phyloP scores from a whole-genome alignment of 2,113 vertebrate species.

The Triplophysa siluroides region DNA sequence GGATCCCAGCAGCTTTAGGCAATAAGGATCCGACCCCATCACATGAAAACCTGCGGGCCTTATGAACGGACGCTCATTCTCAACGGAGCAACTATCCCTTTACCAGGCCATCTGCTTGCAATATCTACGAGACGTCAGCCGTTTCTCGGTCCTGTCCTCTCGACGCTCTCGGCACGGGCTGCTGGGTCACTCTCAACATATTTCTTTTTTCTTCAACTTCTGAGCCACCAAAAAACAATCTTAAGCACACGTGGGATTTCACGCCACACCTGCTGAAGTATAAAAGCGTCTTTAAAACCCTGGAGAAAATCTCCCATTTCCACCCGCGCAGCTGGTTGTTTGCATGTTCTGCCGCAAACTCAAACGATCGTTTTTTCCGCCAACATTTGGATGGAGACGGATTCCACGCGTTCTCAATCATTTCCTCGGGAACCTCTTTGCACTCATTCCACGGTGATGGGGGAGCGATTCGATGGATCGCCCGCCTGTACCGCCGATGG shows the following conservation, averaged over 20 bases:
- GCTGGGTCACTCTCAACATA: slow-evolving; percentile 41
- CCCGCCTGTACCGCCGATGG: slow-evolving; percentile 55
- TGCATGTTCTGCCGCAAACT: neutral
- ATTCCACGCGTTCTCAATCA: neutral
- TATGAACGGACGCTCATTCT: slow-evolving; percentile 56
- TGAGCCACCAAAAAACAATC: slow-evolving; percentile 30
- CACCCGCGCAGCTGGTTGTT: neutral
- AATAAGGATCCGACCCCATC: slow-evolving; percentile 49
- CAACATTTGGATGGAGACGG: neutral
- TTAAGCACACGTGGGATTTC: slow-evolving; percentile 9
- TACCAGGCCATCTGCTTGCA: slow-evolving; percentile 74
- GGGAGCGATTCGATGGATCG: neutral
- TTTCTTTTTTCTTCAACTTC: neutral
- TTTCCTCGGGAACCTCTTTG: slow-evolving; percentile 10
- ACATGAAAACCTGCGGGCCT: slow-evolving; percentile 54
- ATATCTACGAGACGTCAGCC: slow-evolving; percentile 69
- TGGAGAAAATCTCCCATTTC: neutral
- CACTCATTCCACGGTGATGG: neutral
- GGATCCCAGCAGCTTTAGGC: slow-evolving; percentile 47
- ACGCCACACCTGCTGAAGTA: neutral
- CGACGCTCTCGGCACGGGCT: slow-evolving; percentile 48
- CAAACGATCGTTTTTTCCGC: neutral
- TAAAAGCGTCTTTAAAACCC: neutral
- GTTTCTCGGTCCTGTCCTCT: slow-evolving; percentile 47
- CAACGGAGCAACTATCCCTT: slow-evolving; percentile 77